Conservation (phyloP, 2,888 invertebrate genomes). For the Monochamus alternatus region DNA sequence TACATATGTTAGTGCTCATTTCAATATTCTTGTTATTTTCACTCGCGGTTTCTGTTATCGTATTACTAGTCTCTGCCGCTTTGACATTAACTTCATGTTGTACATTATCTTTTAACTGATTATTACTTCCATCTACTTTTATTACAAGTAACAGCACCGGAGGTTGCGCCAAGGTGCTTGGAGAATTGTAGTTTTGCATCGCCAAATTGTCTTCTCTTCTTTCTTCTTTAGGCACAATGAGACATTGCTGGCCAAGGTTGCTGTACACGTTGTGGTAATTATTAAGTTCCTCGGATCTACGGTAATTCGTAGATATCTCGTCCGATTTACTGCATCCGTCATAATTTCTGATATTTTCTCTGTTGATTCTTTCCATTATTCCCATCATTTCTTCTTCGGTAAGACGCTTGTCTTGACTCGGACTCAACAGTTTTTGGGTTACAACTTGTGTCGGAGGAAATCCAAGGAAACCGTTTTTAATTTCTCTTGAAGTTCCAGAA, state of each 20-base stretch:
- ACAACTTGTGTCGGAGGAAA: conserved; percentile 10
- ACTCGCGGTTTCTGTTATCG: not conserved
- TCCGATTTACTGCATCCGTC: not conserved
- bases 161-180: not conserved
- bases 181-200: not conserved
- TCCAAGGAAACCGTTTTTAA: conserved; percentile 32
- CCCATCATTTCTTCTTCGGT: conserved; percentile 27
- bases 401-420: conserved; percentile 10
- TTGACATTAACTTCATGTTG: conserved; percentile 11
- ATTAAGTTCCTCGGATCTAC: not conserved
- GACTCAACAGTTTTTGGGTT: not conserved
- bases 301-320: not conserved
- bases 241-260: conserved; percentile 1
- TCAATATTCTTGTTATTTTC: not conserved
- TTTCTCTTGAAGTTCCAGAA: conserved; percentile 9
- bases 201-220: conserved; percentile 1
- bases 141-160: conserved; percentile 29
- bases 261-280: conserved; percentile 9
- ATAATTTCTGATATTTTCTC: not conserved
- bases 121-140: conserved; percentile 28
- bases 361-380: conserved; percentile 18
- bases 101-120: conserved; percentile 10
- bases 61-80: not conserved
- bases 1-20: not conserved
- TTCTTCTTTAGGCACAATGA: conserved; percentile 22